phyloP scores from a whole-genome alignment of 2,113 vertebrate species.

The Rhinolophus sinicus region DNA sequence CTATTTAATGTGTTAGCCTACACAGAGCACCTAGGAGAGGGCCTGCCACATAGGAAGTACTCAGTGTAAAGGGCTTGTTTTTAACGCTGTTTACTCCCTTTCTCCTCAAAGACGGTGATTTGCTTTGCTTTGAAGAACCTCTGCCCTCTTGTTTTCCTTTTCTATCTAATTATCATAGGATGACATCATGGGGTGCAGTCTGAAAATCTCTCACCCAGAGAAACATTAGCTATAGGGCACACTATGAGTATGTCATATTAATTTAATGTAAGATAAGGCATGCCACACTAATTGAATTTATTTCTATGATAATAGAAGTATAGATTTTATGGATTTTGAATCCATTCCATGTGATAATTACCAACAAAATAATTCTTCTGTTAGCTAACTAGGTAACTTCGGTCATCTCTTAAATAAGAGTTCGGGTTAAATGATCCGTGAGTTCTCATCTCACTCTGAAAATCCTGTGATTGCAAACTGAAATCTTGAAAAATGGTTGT shows the following conservation, averaged over 20 bases:
- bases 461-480: background rate
- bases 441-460: background rate
- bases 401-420: background rate
- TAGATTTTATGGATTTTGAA: background rate
- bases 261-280: background rate
- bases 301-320: background rate
- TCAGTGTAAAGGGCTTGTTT: background rate
- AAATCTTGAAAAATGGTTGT: background rate
- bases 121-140: background rate
- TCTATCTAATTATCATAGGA: background rate
- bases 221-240: background rate
- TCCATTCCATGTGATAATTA: background rate
- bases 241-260: background rate
- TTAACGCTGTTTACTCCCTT: background rate
- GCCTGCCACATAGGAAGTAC: fast-evolving
- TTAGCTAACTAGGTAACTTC: background rate
- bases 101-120: background rate
- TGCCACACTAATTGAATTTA: background rate
- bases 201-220: background rate
- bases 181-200: background rate
- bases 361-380: background rate
- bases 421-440: background rate
- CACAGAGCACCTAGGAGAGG: background rate
- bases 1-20: background rate
- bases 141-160: background rate